These are phyloP conservation scores for Oreochromis mossambicus DNA, from an alignment of 2,797 vertebrate genomes.

Conservation along the genomic window DNA sequence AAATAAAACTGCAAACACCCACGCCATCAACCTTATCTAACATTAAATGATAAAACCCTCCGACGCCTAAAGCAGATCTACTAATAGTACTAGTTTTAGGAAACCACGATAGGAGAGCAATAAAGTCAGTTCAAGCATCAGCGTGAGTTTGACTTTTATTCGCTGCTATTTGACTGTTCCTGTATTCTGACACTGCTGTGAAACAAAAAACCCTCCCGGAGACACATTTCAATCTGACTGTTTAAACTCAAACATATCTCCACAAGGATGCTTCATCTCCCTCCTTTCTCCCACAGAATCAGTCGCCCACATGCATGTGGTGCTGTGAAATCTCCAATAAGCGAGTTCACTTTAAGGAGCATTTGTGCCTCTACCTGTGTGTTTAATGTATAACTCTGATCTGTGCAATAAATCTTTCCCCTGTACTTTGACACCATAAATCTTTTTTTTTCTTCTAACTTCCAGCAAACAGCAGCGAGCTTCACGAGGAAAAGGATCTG, in stretches of 20 bases:
- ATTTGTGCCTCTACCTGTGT: neutral
- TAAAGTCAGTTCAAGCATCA: neutral
- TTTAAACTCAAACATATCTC: conserved; percentile 22
- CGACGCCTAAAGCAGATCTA: neutral
- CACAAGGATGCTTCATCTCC: conserved; percentile 1
- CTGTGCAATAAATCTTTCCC: conserved; percentile 5
- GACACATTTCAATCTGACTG: conserved; percentile 8
- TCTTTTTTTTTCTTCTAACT: neutral
- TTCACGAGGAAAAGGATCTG: neutral
- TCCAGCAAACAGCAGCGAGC: neutral
- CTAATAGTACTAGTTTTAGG: neutral
- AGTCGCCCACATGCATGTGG: neutral
- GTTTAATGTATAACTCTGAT: conserved; percentile 1
- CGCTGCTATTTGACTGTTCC: neutral
- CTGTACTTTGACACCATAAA: conserved; percentile 2
- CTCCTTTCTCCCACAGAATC: neutral
- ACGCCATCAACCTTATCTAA: neutral
- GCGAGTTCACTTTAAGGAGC: neutral
- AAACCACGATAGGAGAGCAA: neutral
- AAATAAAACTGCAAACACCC: neutral
- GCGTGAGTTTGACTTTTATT: neutral
- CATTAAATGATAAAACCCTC: neutral
- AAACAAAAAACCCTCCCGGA: neutral
- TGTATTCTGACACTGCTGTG: neutral
- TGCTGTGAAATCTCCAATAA: neutral